Base-by-base conservation (phyloP, 2,888 invertebrate genomes). In the Globia sparganii region DNA sequence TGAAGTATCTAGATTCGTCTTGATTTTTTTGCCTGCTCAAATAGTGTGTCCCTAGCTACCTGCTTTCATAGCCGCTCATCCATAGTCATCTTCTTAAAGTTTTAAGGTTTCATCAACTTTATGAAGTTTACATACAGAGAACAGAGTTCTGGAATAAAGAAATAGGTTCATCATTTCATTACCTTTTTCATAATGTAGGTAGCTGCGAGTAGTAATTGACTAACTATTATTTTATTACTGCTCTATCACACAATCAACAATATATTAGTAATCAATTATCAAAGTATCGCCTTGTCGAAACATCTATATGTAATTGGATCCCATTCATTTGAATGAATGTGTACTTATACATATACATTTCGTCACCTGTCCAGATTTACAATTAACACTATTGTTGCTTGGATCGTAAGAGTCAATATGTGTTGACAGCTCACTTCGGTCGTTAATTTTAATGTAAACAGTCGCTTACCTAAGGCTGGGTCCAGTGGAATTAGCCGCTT, bases 371-470 rank as follows among this genome's bases (percentile, higher is more conserved):
- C n/a, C 64, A 79, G 64, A 69, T 58, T 72, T 62, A 61, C 70
- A 76, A 85, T 81, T 83, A 83, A 69, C 64, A 72, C 53, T 81
- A 85, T 83, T 89, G 87, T 82, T 71, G 3, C 59, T 58, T 43
- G 0, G 21, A 2, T 28, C 46, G 83, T 87, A 84, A 80, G 84
- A 81, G 62, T 81, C 70, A 85, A 85, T 83, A 81, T 76, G 74
- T 75, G 83, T 83, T 86, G 83, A 75, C 73, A 81, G 78, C 31
- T 67, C 40, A 72, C 53, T 69, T 73, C 49, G 37, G 78, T 77
- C 86, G 86, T 91, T 90, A 89, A 86, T 89, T 89, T 88, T 91
- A 91, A 91, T 91, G 86, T 87, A 90, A 88, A 87, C 88, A 87
- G 88, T 88, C 80, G 88, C 86, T 89, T 90, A 87, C 86, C 81